Evolutionary conservation across 2,113 vertebrate genomes (phyloP).

Genomic region (Proterorhinus semilunaris): DNA sequence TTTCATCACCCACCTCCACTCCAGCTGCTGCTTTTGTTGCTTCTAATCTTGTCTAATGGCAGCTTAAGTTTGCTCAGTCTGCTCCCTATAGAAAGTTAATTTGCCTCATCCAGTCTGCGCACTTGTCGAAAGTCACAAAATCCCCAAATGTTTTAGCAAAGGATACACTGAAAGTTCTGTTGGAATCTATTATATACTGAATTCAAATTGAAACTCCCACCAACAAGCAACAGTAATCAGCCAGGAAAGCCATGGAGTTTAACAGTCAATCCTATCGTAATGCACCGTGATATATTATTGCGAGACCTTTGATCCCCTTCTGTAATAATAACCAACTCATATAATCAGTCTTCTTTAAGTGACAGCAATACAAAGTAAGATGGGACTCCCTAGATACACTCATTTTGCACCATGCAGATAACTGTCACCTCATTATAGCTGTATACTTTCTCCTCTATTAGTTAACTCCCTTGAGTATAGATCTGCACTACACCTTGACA

Average conservation of each 20-base stretch:
- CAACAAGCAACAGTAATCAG: neutral
- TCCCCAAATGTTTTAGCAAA: neutral
- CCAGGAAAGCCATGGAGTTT: neutral
- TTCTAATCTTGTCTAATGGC: constrained; percentile 4
- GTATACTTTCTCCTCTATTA: constrained; percentile 7
- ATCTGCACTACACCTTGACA: constrained; percentile 31
- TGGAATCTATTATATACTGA: no score
- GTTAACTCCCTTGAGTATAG: constrained; percentile 9
- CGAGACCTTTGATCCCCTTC: constrained; percentile 4
- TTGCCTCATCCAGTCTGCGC: neutral
- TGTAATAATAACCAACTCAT: constrained; percentile 2
- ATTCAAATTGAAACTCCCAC: neutral
- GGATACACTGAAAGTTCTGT: neutral
- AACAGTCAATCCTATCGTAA: neutral
- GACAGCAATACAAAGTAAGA: neutral
- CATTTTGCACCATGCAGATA: constrained; percentile 1
- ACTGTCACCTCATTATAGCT: constrained; percentile 18
- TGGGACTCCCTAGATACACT: constrained; percentile 11
- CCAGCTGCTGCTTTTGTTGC: constrained; percentile 8
- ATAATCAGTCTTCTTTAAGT: constrained; percentile 19
- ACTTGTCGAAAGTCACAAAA: neutral
- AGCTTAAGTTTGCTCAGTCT: neutral
- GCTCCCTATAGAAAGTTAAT: neutral
- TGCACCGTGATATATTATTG: neutral
- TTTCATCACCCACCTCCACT: constrained; percentile 6